Evolutionary conservation across 2,888 invertebrate species (phyloP).

Genomic region (Cephus pulcher): DNA sequence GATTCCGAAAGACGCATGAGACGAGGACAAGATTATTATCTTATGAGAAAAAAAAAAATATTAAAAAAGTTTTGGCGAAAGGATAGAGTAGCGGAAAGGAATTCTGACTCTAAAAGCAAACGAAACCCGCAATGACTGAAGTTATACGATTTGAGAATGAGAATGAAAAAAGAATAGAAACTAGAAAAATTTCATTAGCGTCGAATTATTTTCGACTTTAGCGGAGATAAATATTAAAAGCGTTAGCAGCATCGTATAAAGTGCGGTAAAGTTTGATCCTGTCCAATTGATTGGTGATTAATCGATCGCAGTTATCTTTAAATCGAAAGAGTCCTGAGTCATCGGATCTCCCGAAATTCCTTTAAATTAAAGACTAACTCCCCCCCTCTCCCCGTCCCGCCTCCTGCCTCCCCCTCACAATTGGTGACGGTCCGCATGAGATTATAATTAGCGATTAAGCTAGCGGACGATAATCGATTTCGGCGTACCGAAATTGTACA

Average conservation of each 20-base stretch:
- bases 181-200: not conserved
- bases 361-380: constrained; percentile 5
- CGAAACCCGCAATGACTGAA: not conserved
- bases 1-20: not conserved
- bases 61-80: not conserved
- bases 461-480: constrained; percentile 33
- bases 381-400: not conserved
- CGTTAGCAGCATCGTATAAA: not conserved
- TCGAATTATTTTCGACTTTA: not conserved
- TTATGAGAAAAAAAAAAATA: not conserved
- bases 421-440: constrained; percentile 23
- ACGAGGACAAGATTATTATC: not conserved
- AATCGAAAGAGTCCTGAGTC: constrained; percentile 11
- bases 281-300: too few species aligned
- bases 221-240: not conserved
- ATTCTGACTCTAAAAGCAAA: not conserved
- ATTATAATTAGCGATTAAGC: constrained; percentile 30
- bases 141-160: not conserved
- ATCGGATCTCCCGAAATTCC: constrained; percentile 26
- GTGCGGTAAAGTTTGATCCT: not conserved
- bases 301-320: too few species aligned
- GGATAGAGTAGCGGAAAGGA: not conserved
- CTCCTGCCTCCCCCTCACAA: constrained; percentile 14
- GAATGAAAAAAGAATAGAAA: not conserved
- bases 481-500: constrained; percentile 41